Conservation (phyloP, 2,113 vertebrate genomes). For the Scomber japonicus region DNA sequence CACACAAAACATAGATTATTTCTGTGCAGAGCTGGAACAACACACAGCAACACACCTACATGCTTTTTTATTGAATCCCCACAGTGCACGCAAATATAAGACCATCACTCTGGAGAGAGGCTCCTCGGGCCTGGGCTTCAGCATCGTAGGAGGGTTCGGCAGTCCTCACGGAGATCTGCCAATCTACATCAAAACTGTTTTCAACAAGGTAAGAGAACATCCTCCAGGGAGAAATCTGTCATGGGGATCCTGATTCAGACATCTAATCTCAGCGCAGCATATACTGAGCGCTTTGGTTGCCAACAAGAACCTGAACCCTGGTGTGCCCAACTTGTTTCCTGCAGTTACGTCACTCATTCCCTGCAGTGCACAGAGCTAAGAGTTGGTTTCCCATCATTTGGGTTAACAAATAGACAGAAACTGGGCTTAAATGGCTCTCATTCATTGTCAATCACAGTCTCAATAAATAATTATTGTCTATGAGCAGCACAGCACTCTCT, state of each 20-base stretch:
- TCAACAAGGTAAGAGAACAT: slow-evolving; percentile 88
- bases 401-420: too few relatives aligned
- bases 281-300: too few relatives aligned
- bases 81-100: slow-evolving; percentile 91
- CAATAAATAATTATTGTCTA: too few relatives aligned
- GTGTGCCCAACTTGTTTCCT: too few relatives aligned
- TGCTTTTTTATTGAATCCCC: slow-evolving; percentile 3
- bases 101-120: slow-evolving; percentile 91
- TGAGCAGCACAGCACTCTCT: too few relatives aligned
- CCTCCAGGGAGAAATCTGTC: not conserved
- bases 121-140: slow-evolving; percentile 93
- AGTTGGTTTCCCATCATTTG: too few relatives aligned
- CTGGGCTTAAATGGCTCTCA: too few relatives aligned
- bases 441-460: too few relatives aligned
- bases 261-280: not conserved
- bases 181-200: slow-evolving; percentile 95
- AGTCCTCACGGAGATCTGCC: slow-evolving; percentile 96
- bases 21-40: not conserved
- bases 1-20: not conserved
- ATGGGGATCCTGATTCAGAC: not conserved
- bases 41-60: not conserved
- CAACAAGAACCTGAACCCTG: too few relatives aligned
- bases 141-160: slow-evolving; percentile 93
- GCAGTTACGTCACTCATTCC: too few relatives aligned
- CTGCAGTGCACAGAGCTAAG: too few relatives aligned